These are phyloP conservation scores for Hofmannophila pseudospretella DNA, from an alignment of 2,888 invertebrate species.

Conservation along the genomic window DNA sequence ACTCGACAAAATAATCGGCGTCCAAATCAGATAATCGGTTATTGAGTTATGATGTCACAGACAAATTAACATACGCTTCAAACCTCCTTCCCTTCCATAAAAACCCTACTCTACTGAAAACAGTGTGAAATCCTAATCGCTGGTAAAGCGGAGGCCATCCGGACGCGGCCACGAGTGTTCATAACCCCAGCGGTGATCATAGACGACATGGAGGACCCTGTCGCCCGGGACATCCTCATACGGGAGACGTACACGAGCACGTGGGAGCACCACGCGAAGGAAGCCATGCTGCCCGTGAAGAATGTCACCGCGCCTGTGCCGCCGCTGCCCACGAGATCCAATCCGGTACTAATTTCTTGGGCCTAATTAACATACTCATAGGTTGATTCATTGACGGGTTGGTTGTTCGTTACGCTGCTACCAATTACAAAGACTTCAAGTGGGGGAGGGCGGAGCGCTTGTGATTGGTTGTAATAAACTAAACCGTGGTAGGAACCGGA, in stretches of 20 bases:
- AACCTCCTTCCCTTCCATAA: not conserved
- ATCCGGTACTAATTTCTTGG: no score
- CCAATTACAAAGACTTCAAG: no score
- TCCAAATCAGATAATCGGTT: no score
- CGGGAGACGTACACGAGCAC: not conserved
- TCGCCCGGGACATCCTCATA: not conserved
- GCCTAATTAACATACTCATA: no score
- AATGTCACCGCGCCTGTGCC: not conserved
- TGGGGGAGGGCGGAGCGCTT: no score
- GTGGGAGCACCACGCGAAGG: not conserved
- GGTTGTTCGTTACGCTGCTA: no score
- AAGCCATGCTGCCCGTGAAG: not conserved
- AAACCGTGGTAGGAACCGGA: no score
- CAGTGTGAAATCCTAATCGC: not conserved
- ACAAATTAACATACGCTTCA: no score
- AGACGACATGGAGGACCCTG: conserved; percentile 34
- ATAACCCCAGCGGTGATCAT: conserved; percentile 48
- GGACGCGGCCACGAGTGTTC: conserved; percentile 39
- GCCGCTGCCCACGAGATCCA: not conserved
- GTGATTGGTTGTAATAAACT: no score
- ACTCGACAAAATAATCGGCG: no score
- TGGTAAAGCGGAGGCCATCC: not conserved
- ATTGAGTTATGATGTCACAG: no score
- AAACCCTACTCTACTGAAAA: not conserved
- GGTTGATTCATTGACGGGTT: no score